phyloP scores from a whole-genome alignment of 1,140 invertebrate genomes.

The Drosophila trapezifrons region DNA sequence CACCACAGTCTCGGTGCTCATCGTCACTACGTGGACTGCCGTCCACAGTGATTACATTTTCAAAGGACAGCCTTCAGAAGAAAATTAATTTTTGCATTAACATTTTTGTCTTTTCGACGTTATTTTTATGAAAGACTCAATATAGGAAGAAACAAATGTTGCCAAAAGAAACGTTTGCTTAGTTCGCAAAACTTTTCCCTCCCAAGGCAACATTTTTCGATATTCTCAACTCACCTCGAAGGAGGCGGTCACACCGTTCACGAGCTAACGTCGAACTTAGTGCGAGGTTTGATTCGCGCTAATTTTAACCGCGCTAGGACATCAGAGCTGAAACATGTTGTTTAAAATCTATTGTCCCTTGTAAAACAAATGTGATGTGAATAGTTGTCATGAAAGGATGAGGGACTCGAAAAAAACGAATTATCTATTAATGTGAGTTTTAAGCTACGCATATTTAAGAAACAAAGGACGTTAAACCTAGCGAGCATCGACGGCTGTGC shows the following conservation, averaged over 20 bases:
- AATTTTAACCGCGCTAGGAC: neutral
- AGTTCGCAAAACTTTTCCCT: neutral
- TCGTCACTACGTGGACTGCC: too few relatives aligned
- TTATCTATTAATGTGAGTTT: neutral
- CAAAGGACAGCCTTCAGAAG: too few relatives aligned
- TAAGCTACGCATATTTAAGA: neutral
- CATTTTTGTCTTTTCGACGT: too few relatives aligned
- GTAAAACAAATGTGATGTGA: too few relatives aligned
- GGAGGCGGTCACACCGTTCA: neutral
- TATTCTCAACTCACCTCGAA: neutral
- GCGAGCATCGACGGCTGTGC: neutral
- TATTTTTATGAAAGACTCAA: too few relatives aligned
- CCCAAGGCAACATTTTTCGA: neutral
- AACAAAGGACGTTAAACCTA: neutral
- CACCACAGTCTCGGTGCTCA: too few relatives aligned
- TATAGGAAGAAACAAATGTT: neutral
- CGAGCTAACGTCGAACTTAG: neutral
- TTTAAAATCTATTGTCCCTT: too few relatives aligned
- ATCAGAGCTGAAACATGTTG: too few relatives aligned
- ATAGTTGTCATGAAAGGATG: too few relatives aligned
- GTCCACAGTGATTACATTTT: too few relatives aligned
- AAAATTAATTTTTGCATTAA: too few relatives aligned
- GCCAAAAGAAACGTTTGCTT: neutral
- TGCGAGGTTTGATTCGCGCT: neutral
- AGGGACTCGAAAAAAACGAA: too few relatives aligned